Conservation (phyloP, 2,888 invertebrate species). For the Pimpla rufipes region DNA sequence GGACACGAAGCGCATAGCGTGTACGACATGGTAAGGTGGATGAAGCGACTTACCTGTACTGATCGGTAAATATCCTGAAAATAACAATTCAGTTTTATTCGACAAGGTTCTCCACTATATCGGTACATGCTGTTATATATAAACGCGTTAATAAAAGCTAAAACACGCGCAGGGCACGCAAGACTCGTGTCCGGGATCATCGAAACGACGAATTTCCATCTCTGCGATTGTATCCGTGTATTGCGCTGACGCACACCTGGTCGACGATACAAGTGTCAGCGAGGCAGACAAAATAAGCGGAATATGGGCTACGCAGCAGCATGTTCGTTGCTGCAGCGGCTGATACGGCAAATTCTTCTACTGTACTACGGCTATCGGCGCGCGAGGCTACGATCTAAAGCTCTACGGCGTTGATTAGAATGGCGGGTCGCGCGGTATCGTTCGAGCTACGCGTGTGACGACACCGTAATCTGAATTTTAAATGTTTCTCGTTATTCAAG, state of each 20-base stretch:
- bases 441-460: constrained; percentile 20
- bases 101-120: constrained; percentile 76
- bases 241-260: constrained; percentile 7
- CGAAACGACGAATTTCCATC: constrained; percentile 54
- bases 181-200: constrained; percentile 35
- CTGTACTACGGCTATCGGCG: background rate
- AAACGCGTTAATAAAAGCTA: constrained; percentile 58
- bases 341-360: constrained; percentile 40
- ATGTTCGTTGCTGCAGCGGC: constrained; percentile 12
- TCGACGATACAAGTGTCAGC: background rate
- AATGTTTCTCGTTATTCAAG: constrained; percentile 51
- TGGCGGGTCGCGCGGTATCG: constrained; percentile 31
- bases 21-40: constrained; percentile 72
- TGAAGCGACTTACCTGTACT: constrained; percentile 83
- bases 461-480: constrained; percentile 61
- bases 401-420: constrained; percentile 35
- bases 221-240: constrained; percentile 18
- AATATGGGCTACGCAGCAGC: constrained; percentile 10
- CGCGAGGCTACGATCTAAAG: constrained; percentile 13
- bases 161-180: constrained; percentile 1
- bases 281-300: constrained; percentile 6
- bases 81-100: constrained; percentile 82
- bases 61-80: constrained; percentile 84
- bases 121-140: constrained; percentile 78
- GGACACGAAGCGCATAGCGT: constrained; percentile 71